Evolutionary conservation across 2,888 invertebrate species (phyloP), one percentile per base, ranked within the genome.

Genomic region (Cryptosula pallasiana): DNA sequence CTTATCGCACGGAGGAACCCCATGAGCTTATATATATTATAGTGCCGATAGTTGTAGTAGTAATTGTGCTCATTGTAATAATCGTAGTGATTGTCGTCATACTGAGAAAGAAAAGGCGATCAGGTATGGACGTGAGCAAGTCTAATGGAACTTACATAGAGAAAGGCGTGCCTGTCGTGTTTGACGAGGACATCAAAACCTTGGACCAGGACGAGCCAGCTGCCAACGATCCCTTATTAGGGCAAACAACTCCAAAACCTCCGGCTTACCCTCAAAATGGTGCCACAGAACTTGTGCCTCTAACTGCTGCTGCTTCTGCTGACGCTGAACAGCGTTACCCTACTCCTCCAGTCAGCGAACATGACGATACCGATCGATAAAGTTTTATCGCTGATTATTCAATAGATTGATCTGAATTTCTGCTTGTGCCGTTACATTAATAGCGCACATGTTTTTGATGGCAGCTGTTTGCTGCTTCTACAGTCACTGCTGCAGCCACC

Each of bases 221-320:
- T 32, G 63, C 20, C 2, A 32, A 27, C 29, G 63, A 63, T 5
- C 63, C 63, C 5, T n/a, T 63, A 2, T 9, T 63, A 32, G 25
- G 32, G 27, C 16, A 57, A 25, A 32, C 63, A 2, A 45, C 20
- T 5, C 32, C 63, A 5, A 63, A 63, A 34, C 63, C 63, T 29
- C 63, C 63, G 9, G 63, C 63, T 9, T 63, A 63, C n/a, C 63
- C 63, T 13, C 27, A 63, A 9, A 63, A 63, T 27, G 63, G 63
- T 32, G 32, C 2, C 63, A 34, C 63, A 13, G 63, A 63, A 32
- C 3, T 16, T 5, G 32, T 27, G 32, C 63, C 63, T 3, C 34
- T 63, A 13, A 32, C 2, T 9, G 20, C 63, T 9, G 25, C 16
- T 3, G 55, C 5, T n/a, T 20, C 9, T 13, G 32, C 27, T 3